Evolutionary conservation across 2,888 invertebrate genomes (phyloP), one percentile per base, ranked within the genome.

Genomic region (Leucophenga montana): DNA sequence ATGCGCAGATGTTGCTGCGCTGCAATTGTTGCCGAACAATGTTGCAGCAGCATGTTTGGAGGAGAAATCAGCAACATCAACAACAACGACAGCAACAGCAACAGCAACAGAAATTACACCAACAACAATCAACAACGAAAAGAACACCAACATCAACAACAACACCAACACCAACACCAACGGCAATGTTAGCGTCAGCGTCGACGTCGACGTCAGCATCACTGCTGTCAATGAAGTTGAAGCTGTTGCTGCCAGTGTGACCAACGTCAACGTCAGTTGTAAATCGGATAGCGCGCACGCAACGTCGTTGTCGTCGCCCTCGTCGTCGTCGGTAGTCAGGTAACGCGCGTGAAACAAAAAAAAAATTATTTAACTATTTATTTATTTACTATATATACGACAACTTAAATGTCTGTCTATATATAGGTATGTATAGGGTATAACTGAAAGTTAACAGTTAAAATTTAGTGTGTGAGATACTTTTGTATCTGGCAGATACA

Each of bases 271-370:
- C 74, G 78, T 85, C 85, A 87, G 87, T 87, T 85, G 88, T 87
- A 86, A 86, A 83, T 87, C 86, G 86, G 86, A 85, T 85, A 82
- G 84, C 86, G 85, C 87, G 87, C 86, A 85, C 82, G 84, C 39
- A 39, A 11, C 27, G 27, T 27, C 27, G 27, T 39, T 8, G 39
- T 79, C 85, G 78, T 76, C 27, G 27, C 4, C 27, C 3, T 39
- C 39, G 39, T 79, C 85, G 78, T 76, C 85, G 78, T 76, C 78
- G 73, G 73, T 75, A 78, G 82, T 84, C 86, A 87, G 87, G 87
- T 87, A 87, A 87, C 74, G 73, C 74, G 73, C 39, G 3, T 39
- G 9, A 33, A 33, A 33, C 3, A 33, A 33, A 33, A 33, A 39
- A 11, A 27, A 57, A 56, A 14, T 69, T 56, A 39, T 59, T 56